Percentiles rank a stretch among this genome's conserved stretches.
Conservation (phyloP, 64 coral and sea anemone genomes). For the Orbicella faveolata region DNA sequence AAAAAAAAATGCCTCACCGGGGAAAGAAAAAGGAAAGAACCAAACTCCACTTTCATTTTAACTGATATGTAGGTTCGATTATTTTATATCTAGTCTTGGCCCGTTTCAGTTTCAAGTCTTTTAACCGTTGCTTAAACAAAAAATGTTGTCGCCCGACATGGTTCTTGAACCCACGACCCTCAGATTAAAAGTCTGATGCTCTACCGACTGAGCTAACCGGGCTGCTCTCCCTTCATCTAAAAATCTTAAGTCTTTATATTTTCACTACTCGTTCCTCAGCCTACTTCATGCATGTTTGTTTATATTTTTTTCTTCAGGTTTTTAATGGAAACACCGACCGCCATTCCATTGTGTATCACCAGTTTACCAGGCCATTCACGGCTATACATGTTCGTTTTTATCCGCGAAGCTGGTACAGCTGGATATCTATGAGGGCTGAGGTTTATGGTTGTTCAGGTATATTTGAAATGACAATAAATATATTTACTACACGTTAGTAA, state of each 20-base stretch:
- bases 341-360: conserved; percentile 62
- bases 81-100: too few species aligned
- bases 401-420: conserved; percentile 59
- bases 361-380: conserved; percentile 56
- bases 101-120: too few species aligned
- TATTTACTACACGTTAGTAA: too few species aligned
- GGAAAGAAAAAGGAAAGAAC: too few species aligned
- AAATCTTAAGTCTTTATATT: neutral
- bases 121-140: too few species aligned
- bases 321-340: conserved; percentile 80
- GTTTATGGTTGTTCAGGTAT: conserved; percentile 79
- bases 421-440: conserved; percentile 79
- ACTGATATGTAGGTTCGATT: too few species aligned
- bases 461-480: neutral
- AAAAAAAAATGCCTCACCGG: too few species aligned
- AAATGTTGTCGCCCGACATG: neutral
- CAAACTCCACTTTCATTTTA: too few species aligned
- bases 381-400: conserved; percentile 76
- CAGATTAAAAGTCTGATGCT: neutral
- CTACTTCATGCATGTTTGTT: neutral
- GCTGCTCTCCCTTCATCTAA: neutral
- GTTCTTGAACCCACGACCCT: neutral
- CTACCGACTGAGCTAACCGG: neutral
- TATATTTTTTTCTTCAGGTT: conserved; percentile 29
- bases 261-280: neutral